Evolutionary conservation across 2,888 invertebrate species (phyloP), one percentile per base, ranked within the genome.

Genomic region (Macrophya alboannulata): DNA sequence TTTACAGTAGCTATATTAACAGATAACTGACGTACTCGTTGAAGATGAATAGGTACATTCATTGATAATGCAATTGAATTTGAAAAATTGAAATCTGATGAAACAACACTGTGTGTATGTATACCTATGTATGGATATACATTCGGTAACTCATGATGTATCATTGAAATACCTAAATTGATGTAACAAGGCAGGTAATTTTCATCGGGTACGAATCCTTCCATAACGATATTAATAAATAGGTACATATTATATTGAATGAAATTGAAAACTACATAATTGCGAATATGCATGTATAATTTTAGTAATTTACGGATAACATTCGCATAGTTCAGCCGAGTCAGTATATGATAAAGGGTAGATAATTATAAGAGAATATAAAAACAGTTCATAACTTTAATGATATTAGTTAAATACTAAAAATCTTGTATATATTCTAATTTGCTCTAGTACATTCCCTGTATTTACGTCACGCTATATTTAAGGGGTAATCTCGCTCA

Each of bases 361-460:
- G 87, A 62, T 88, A 85, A 86, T 86, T 68, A 85, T 72, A 51
- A 84, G 79, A 86, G 86, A 84, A 81, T 86, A 88, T 72, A 71
- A 37, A 43, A 21, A 25, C 74, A 45, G 21, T 74, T 45, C 43
- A 74, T 74, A 74, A 74, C 21, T 74, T 21, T 74, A 74, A 45
- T 45, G 45, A 45, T 74, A 74, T 74, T 74, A 74, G 45, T 74
- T 74, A 25, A 21, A 45, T 45, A 74, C 74, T n/a, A 21, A 45
- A 68, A 68, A 37, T 74, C 74, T 74, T 74, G 74, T 74, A 87
- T 86, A 89, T 88, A 79, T 86, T 87, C 85, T 68, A 84, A 72
- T 51, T 84, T 72, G 37, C 87, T 88, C 86, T 77, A 84, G 86
- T 88, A 86, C 89, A 89, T 89, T 90, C 89, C 74, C 88, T 88